A percentile compares a stretch with the other conserved stretches of the same genome.
phyloP scores from a whole-genome alignment of 1,140 invertebrate species.

The Diuraphis noxia region DNA sequence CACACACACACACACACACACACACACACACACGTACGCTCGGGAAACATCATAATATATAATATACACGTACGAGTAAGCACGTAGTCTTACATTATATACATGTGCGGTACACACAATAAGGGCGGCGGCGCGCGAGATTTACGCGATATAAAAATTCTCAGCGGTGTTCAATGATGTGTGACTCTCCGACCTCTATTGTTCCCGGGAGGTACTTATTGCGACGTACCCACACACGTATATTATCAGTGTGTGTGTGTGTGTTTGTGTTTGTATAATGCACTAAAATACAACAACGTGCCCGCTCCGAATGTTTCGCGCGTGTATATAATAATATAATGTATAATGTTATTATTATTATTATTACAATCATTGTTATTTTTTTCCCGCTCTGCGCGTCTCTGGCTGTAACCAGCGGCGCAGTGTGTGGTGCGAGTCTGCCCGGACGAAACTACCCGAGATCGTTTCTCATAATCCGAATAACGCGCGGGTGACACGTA shows the following conservation, averaged over 20 bases:
- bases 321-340: background rate
- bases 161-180: slow-evolving; percentile 26
- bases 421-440: background rate
- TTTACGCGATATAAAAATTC: slow-evolving; percentile 34
- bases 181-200: slow-evolving; percentile 25
- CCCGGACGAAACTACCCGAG: background rate
- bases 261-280: background rate
- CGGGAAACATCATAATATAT: no score
- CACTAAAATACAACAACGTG: background rate
- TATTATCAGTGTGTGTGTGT: background rate
- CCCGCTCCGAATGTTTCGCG: slow-evolving; percentile 21
- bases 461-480: slow-evolving; percentile 4
- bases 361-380: background rate
- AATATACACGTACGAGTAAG: no score
- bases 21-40: no score
- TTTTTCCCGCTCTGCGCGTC: background rate
- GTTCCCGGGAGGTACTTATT: slow-evolving; percentile 10
- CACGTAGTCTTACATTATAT: background rate
- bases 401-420: no score
- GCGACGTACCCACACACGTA: background rate
- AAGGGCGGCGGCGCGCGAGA: background rate
- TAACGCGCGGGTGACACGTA: background rate
- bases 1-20: no score
- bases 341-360: background rate
- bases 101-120: background rate